Evolutionary conservation across 2,113 vertebrate genomes (phyloP).

Genomic region (Geothlypis trichas): DNA sequence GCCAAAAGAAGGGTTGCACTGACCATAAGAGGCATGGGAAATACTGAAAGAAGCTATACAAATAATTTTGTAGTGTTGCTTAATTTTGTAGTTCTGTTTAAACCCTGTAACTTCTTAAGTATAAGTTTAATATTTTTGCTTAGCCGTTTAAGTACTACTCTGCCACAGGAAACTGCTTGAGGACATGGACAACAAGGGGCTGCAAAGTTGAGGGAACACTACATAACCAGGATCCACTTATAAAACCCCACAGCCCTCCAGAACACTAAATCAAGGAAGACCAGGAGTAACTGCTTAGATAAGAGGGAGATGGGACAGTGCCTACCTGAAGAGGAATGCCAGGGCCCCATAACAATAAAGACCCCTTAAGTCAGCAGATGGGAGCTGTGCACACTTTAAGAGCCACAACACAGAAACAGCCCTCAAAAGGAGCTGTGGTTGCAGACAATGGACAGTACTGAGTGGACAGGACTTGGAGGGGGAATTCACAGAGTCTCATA

Average conservation of each 20-base stretch:
- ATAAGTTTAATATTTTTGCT: not conserved
- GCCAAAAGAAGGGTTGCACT: not conserved
- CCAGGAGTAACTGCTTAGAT: not conserved
- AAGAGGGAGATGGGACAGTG: not conserved
- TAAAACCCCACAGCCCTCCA: not conserved
- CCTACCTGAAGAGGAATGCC: not conserved
- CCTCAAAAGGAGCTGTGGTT: not conserved
- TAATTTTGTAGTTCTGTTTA: not conserved
- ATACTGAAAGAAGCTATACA: not conserved
- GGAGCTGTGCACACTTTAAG: accelerated
- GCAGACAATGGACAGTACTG: not conserved
- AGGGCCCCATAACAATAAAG: not conserved
- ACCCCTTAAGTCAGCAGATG: not conserved
- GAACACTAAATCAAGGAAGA: not conserved
- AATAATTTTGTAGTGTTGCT: no score
- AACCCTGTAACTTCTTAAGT: not conserved
- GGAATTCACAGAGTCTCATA: not conserved
- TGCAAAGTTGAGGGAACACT: accelerated
- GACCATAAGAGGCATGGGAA: not conserved
- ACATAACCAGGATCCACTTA: not conserved
- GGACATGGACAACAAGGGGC: not conserved
- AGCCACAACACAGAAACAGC: not conserved
- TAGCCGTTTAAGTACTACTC: not conserved
- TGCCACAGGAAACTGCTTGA: not conserved
- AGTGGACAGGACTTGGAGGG: not conserved